Percentiles rank a stretch among this genome's conserved stretches.
Conservation (phyloP, 2,888 invertebrate species). For the Aromia moschata region DNA sequence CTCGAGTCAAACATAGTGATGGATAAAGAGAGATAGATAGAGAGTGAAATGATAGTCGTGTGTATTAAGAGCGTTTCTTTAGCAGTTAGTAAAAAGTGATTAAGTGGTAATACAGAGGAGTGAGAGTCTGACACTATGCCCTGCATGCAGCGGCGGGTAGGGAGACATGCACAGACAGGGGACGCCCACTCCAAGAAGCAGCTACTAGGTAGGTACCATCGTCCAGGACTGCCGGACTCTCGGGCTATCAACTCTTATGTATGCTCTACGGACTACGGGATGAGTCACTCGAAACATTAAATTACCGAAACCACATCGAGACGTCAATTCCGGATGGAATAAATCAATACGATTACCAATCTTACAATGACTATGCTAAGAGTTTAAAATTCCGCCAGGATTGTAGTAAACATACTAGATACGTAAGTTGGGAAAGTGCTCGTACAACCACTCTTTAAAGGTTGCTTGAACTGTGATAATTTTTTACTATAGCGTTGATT, state of each 20-base stretch:
- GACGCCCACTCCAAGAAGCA: conserved; percentile 56
- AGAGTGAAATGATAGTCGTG: no score
- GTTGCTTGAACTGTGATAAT: no score
- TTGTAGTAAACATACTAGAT: no score
- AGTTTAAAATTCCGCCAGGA: no score
- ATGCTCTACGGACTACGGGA: conserved; percentile 19
- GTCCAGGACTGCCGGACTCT: conserved; percentile 48
- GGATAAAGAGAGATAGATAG: conserved; percentile 19
- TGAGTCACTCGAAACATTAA: conserved; percentile 8
- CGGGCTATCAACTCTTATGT: conserved; percentile 30
- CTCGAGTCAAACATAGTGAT: conserved; percentile 46
- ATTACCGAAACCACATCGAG: conserved; percentile 15
- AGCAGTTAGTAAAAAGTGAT: conserved; percentile 54
- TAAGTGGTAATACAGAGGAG: conserved; percentile 50
- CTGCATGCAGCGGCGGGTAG: conserved; percentile 57
- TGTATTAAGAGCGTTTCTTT: conserved; percentile 48
- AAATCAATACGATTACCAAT: no score
- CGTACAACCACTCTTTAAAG: no score
- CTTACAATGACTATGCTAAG: no score
- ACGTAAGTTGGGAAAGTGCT: no score
- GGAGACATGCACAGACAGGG: conserved; percentile 53
- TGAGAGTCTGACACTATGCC: conserved; percentile 64
- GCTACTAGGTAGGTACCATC: conserved; percentile 42
- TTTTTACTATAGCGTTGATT: no score
- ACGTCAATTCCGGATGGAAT: neutral